phyloP scores from a whole-genome alignment of 92 coral and sea anemone genomes.

The Phenganax marumi region DNA sequence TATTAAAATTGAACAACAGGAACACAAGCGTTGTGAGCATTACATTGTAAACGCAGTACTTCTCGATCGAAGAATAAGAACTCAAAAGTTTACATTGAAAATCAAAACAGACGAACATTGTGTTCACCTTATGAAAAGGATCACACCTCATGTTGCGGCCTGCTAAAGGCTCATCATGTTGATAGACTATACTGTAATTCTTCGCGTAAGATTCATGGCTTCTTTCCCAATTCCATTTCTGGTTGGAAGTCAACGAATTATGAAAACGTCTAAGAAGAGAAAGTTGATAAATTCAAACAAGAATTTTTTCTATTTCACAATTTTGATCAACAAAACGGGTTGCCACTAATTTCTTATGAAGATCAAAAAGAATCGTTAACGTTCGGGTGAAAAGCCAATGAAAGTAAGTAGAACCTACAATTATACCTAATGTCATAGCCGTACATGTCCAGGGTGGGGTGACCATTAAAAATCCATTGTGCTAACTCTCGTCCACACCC shows the following conservation, averaged over 20 bases:
- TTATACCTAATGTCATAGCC: conserved; percentile 92
- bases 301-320: background rate
- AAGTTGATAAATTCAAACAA: background rate
- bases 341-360: too few relatives aligned
- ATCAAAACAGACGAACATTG: too few relatives aligned
- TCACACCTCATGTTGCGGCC: conserved; percentile 92
- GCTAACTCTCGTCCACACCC: conserved; percentile 99
- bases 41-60: too few relatives aligned
- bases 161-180: conserved; percentile 94
- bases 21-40: background rate
- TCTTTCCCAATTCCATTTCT: conserved; percentile 82
- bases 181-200: conserved; percentile 89
- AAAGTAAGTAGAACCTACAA: background rate
- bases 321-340: too few relatives aligned
- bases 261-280: conserved; percentile 75
- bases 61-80: background rate
- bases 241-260: conserved; percentile 72
- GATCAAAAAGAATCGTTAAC: too few relatives aligned
- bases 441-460: conserved; percentile 94
- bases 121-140: conserved; percentile 78
- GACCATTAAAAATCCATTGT: conserved; percentile 81
- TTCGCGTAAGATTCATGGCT: conserved; percentile 98
- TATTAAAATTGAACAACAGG: background rate
- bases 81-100: background rate
- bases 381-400: too few relatives aligned